phyloP scores from a whole-genome alignment of 1,140 invertebrate species.

The Phocides pigmalion region DNA sequence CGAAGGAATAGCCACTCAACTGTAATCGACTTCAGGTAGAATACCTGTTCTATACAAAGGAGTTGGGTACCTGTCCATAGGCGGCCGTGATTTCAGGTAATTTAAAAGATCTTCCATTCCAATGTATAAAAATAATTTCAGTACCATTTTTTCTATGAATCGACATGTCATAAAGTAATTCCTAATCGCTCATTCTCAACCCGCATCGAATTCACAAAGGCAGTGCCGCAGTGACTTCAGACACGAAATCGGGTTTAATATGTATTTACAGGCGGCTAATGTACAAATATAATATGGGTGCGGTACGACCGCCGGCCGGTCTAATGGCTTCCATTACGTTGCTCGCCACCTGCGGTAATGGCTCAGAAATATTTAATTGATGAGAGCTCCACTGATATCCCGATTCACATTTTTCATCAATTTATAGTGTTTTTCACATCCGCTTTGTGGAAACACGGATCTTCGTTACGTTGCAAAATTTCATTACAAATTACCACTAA shows the following conservation, averaged over 20 bases:
- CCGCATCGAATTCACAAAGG: neutral
- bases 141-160: no score
- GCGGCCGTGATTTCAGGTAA: no score
- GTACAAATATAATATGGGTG: slow-evolving; percentile 62
- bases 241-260: slow-evolving; percentile 45
- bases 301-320: slow-evolving; percentile 50
- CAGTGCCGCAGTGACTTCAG: slow-evolving; percentile 32
- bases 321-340: slow-evolving; percentile 79
- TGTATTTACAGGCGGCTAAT: slow-evolving; percentile 49
- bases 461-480: slow-evolving; percentile 35
- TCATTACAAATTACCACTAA: neutral
- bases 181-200: neutral
- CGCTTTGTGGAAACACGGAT: slow-evolving; percentile 37
- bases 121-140: no score
- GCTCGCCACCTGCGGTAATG: slow-evolving; percentile 77
- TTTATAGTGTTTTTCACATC: slow-evolving; percentile 50
- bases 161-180: slow-evolving; percentile 12
- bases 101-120: no score
- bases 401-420: slow-evolving; percentile 69
- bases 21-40: no score
- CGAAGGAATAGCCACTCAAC: no score
- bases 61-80: no score
- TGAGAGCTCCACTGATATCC: slow-evolving; percentile 69
- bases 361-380: slow-evolving; percentile 81
- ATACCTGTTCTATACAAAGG: no score